Evolutionary conservation across 1,140 invertebrate species (phyloP).

Genomic region (Philotrypesis tridentata): DNA sequence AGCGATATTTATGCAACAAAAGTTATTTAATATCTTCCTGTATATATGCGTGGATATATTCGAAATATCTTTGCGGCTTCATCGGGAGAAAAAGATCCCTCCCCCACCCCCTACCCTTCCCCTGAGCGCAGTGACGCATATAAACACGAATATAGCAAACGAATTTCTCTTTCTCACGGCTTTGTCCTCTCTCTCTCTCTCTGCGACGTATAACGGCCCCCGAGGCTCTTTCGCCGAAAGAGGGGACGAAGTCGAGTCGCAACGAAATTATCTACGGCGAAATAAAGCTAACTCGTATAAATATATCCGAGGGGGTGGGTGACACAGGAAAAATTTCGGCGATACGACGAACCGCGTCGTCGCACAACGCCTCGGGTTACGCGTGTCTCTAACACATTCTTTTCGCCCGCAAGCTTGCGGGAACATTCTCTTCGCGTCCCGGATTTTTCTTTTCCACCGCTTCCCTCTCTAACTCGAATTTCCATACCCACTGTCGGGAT

Average conservation of each 20-base stretch:
- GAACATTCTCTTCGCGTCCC: background rate
- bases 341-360: no score
- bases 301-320: background rate
- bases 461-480: background rate
- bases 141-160: background rate
- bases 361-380: background rate
- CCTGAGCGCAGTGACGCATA: no score
- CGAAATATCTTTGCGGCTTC: background rate
- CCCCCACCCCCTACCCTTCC: background rate
- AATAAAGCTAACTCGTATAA: constrained; percentile 5
- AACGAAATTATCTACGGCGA: constrained; percentile 14
- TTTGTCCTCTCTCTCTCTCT: no score
- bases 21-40: background rate
- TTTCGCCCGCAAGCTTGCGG: background rate
- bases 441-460: background rate
- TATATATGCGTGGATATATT: background rate
- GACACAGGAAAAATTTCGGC: background rate
- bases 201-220: background rate
- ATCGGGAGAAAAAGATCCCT: background rate
- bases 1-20: no score
- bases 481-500: no score
- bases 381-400: background rate
- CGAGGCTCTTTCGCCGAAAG: background rate
- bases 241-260: background rate
- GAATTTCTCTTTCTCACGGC: background rate